Evolutionary conservation across 2,888 invertebrate species (phyloP), one percentile per base, ranked within the genome.

Genomic region (Dromius quadrimaculatus): DNA sequence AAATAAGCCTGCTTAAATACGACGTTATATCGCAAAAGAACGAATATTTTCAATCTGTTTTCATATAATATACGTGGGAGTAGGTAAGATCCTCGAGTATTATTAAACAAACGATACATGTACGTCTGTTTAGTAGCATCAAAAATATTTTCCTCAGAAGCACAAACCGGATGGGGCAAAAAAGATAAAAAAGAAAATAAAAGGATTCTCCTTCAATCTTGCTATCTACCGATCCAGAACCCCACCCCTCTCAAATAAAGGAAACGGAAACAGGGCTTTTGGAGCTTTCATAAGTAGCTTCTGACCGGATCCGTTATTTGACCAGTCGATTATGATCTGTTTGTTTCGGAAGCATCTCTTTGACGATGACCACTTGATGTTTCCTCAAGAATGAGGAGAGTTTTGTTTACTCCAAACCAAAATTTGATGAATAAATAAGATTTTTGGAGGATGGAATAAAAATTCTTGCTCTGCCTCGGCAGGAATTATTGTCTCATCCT

Each of bases 271-370:
- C 34, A 5, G 34, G 11, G 36, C 19, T 36, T 57, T 36, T 41
- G 47, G 22, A 28, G 23, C 43, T 69, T 69, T 69, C 45, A 69
- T 69, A 69, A 69, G 68, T 61, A 69, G 59, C 59, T 59, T 20
- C 57, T 69, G 65, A 50, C 68, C 47, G 68, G 68, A 69, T 69
- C 68, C 41, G 45, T 15, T 69, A 69, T 69, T 69, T 69, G 68
- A 61, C 59, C 68, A 69, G 68, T 61, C 68, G 68, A 69, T 69
- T 69, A 69, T 59, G 59, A 69, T 69, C 68, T 69, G 68, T 69
- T 69, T 69, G 68, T 66, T n/a, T 32, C 36, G 36, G 36, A 36
- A 8, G 43, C 28, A 13, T 47, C 11, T 22, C 4, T 19, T 19
- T 2, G n/a, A 19, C 34, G 20, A 34, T 36, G 36, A 5, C 36